Base-by-base conservation (phyloP, 2,888 invertebrate species). In the Geotrupes spiniger region DNA sequence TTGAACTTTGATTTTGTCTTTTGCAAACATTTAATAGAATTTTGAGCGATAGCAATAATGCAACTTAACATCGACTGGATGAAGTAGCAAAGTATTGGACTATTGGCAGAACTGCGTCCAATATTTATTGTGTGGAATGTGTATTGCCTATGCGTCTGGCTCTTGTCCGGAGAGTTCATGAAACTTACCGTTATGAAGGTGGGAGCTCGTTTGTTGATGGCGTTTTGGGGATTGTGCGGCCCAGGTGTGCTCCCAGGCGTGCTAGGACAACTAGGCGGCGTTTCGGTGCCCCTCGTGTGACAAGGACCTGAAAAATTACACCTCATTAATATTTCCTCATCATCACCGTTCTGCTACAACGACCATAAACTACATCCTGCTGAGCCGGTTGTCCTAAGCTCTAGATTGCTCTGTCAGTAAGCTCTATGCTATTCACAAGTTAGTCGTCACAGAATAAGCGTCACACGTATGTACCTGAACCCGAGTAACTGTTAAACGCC, bases 101-200 rank as follows among this genome's bases (percentile, higher is more conserved):
- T n/a, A n/a, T n/a, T n/a, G n/a, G n/a, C n/a, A n/a, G n/a, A n/a
- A n/a, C n/a, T n/a, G n/a, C n/a, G n/a, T n/a, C n/a, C n/a, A n/a
- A n/a, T n/a, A n/a, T n/a, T n/a, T n/a, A n/a, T n/a, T n/a, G n/a
- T n/a, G n/a, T n/a, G n/a, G n/a, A n/a, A n/a, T n/a, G n/a, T n/a
- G n/a, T n/a, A n/a, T n/a, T 4, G 12, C 29, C 5, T 11, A 4
- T 28, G 4, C n/a, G 28, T 11, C 29, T 11, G 12, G 12, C n/a
- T n/a, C 5, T 29, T 1, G 29, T 4, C 29, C 8, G 16, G n/a
- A 4, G 11, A 11, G 12, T n/a, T 10, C 10, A 15, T 38, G 16
- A n/a, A 6, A 64, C 74, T 76, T 75, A 85, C 85, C 71, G 85
- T 85, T 61, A 85, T 85, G 65, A 85, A 85, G 54, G 80, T 68